Evolutionary conservation across 2,888 invertebrate species (phyloP).

Genomic region (Deroplatys truncata): DNA sequence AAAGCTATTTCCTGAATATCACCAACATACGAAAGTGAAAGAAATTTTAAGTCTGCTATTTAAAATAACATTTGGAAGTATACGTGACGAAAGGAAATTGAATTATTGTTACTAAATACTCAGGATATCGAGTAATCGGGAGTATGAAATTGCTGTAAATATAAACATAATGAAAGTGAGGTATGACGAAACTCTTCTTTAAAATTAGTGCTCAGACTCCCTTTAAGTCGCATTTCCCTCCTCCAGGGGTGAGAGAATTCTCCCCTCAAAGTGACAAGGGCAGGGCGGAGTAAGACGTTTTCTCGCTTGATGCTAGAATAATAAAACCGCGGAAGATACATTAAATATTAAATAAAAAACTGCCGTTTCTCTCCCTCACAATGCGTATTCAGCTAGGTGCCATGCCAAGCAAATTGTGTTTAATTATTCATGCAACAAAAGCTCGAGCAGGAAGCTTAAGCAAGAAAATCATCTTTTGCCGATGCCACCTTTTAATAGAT

Average conservation of each 20-base stretch:
- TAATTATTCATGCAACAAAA: background rate
- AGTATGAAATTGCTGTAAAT: no score
- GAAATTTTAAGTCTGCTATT: no score
- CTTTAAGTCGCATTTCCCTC: background rate
- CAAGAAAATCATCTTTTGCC: background rate
- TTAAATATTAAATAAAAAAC: conserved; percentile 4
- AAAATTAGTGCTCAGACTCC: background rate
- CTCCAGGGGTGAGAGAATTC: background rate
- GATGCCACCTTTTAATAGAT: background rate
- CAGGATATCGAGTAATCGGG: no score
- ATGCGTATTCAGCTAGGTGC: background rate
- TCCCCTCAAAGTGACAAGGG: background rate
- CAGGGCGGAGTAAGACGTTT: background rate
- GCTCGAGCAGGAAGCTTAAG: background rate
- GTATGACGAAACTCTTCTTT: background rate
- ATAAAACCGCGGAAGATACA: background rate
- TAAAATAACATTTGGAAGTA: no score
- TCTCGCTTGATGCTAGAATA: background rate
- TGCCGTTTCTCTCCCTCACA: background rate
- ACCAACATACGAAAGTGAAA: no score
- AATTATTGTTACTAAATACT: no score
- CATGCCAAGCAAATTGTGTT: background rate
- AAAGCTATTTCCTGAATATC: no score
- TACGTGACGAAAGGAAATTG: no score
- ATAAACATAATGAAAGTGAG: no score